Percentiles rank a stretch among this genome's conserved stretches.
phyloP scores from a whole-genome alignment of 2,888 invertebrate species.

The Acanthococcus lagerstroemiae region DNA sequence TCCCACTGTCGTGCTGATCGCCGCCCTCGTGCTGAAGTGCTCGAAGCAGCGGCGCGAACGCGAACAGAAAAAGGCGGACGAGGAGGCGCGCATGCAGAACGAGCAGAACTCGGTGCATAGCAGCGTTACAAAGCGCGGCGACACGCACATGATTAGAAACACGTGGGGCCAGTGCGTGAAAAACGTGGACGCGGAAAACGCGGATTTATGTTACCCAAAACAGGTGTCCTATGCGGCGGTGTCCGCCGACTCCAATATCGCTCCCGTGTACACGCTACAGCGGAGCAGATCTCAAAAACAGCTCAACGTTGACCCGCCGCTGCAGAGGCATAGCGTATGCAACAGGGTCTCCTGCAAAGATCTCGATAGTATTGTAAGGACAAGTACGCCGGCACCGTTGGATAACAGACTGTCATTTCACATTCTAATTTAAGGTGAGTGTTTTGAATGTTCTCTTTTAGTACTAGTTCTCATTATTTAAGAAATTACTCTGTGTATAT shows the following conservation, averaged over 20 bases:
- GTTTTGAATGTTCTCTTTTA: constrained; percentile 38
- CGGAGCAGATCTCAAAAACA: constrained; percentile 65
- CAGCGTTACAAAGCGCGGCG: constrained; percentile 43
- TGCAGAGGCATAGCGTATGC: constrained; percentile 35
- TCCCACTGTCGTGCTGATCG: constrained; percentile 66
- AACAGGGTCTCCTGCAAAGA: constrained; percentile 40
- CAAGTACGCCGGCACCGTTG: constrained; percentile 40
- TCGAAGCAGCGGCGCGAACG: constrained; percentile 69
- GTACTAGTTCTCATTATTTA: constrained; percentile 13
- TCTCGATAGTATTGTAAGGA: constrained; percentile 43
- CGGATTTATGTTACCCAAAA: constrained; percentile 44
- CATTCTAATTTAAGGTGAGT: constrained; percentile 39
- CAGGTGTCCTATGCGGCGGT: constrained; percentile 43
- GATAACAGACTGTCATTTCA: constrained; percentile 43
- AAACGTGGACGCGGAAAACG: constrained; percentile 55
- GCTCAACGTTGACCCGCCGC: constrained; percentile 60
- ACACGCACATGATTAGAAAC: constrained; percentile 71
- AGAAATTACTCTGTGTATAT: no score
- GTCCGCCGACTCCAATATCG: constrained; percentile 34
- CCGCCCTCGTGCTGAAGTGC: constrained; percentile 67
- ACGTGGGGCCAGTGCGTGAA: constrained; percentile 57
- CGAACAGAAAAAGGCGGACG: constrained; percentile 69
- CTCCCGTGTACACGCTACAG: constrained; percentile 55
- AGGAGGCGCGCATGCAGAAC: constrained; percentile 82
- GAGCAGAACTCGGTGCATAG: constrained; percentile 75